Base-by-base conservation (phyloP, 2,888 invertebrate species). In the Eilema depressum region DNA sequence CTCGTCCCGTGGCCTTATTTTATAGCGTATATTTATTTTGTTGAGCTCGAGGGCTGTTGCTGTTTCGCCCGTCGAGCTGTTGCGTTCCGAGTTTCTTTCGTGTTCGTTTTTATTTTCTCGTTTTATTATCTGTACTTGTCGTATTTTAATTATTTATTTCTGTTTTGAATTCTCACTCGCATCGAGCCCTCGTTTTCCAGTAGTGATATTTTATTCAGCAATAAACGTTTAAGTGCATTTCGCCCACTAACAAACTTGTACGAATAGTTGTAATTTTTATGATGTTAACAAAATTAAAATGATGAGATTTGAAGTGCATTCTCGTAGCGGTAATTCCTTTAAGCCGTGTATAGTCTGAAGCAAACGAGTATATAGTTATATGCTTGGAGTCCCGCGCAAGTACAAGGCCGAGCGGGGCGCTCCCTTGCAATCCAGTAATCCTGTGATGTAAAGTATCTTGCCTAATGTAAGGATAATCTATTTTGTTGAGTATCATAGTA, bases 161-260 rank as follows among this genome's bases (percentile, higher is more conserved):
- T 89, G 89, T 92, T 92, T 91, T 86, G 87, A 92, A 93, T 91
- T 92, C 90, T 93, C 92, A 90, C 89, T 89, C 91, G 89, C 88
- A 87, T 87, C 86, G 92, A 92, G 92, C 93, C 90, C 91, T 93
- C 91, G 93, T 94, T 94, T 94, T 94, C 93, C 93, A 93, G 89
- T 94, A 94, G 95, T 95, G 95, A 95, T 95, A 95, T 95, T 95
- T 93, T 91, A 93, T 92, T 90, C 92, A 95, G 95, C 95, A 95
- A 95, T 95, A 95, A 94, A 89, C 85, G 87, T 88, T 85, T 90
- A 92, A 92, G 93, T 93, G 95, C 95, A 95, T 95, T 95, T 95
- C 92, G 91, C 90, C 82, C 81, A 77, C 77, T 83, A 76, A 79
- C 78, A 76, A 80, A 88, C 88, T 89, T 91, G 90, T 92, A 92